Base-by-base conservation (phyloP, 2,888 invertebrate species). In the Uropetala carovei region DNA sequence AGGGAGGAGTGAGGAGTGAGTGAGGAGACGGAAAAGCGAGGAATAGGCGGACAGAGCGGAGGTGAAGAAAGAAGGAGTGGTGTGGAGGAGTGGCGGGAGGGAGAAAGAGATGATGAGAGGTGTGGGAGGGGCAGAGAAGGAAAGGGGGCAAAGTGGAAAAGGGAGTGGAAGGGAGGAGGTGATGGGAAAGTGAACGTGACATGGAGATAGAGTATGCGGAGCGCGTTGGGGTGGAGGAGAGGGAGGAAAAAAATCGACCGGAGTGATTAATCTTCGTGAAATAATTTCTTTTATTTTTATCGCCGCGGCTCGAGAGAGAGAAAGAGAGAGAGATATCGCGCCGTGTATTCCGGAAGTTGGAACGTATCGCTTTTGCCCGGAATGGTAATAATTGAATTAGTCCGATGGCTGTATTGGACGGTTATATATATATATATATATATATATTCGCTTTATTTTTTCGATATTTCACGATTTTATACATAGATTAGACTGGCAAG, bases 311-410 rank as follows among this genome's bases (percentile, higher is more conserved):
- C 22, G n/a, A 22, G 75, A 75, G 43, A 43, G 43, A 43, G 43
- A 43, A 5, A 43, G 43, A 43, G 43, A 43, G 43, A 43, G 43
- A 43, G 43, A 43, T n/a, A 22, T 75, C 75, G 75, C 75, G 13
- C 27, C 27, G 75, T 75, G 75, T 75, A 75, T 75, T 75, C 75
- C 75, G 75, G 75, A 75, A 75, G 75, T 75, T 75, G 22, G 22
- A 22, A 22, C 22, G 75, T 27, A 14, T 75, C 75, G 75, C 75
- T 75, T 75, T 22, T 27, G 75, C 18, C 27, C 11, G 27, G 75
- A 75, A 75, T 75, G 22, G 22, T 75, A 75, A 75, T 75, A 75
- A 75, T 75, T 75, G 75, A 75, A 75, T 75, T 75, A 75, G 75
- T 10, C 22, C 22, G 27, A 75, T 75, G 75, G 22, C 75, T 22